These are phyloP conservation scores for Cyrtonyx montezumae DNA, from an alignment of 2,113 vertebrate genomes.

Conservation along the genomic window DNA sequence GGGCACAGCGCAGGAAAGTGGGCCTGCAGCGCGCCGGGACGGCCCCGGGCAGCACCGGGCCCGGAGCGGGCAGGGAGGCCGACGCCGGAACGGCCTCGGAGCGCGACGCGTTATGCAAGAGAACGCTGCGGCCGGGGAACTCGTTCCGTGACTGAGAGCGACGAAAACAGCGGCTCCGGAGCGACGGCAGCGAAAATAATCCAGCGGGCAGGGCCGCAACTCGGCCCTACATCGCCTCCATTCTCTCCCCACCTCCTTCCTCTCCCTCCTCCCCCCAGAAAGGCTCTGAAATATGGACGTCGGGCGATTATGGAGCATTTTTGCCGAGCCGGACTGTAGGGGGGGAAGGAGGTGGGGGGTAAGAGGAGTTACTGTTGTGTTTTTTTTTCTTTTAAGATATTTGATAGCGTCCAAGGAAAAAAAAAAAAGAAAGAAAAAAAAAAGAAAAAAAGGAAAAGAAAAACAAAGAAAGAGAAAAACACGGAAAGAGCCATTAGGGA, in stretches of 20 bases:
- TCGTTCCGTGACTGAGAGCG: slow-evolving; percentile 33
- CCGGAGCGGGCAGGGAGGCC: no score
- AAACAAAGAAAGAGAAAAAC: no score
- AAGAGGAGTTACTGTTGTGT: neutral
- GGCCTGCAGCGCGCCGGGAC: slow-evolving; percentile 33
- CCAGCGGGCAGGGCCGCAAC: neutral
- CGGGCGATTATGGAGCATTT: slow-evolving; percentile 68
- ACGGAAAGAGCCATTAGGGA: neutral
- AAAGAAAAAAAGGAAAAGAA: no score
- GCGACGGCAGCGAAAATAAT: slow-evolving; percentile 6
- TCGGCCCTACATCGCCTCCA: slow-evolving; percentile 3
- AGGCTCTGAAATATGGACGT: slow-evolving; percentile 63
- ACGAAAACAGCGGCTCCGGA: slow-evolving; percentile 35
- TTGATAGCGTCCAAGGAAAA: neutral
- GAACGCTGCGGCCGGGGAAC: slow-evolving; percentile 39
- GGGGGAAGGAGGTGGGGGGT: neutral
- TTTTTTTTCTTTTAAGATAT: neutral
- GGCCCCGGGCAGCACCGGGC: no score
- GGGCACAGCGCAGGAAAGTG: slow-evolving; percentile 72
- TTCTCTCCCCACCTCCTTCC: slow-evolving; percentile 21
- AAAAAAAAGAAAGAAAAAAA: no score
- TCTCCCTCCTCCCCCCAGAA: neutral
- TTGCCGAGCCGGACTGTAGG: neutral
- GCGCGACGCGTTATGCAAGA: slow-evolving; percentile 65
- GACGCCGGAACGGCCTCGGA: no score